Conservation (phyloP, 2,113 vertebrate genomes). For the Nanorana parkeri region DNA sequence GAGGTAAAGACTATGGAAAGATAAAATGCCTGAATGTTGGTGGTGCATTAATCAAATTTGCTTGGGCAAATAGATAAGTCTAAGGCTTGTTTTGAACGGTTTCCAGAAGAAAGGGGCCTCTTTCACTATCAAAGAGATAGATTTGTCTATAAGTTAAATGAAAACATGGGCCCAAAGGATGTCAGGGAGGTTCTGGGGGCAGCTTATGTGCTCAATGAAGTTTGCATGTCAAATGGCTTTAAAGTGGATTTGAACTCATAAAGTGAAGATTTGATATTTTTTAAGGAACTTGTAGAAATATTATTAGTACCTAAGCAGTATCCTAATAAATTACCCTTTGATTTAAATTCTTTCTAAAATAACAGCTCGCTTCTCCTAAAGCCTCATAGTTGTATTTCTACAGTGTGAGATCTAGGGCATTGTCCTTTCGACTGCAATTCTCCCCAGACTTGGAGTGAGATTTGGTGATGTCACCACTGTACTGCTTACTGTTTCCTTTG, state of each 20-base stretch:
- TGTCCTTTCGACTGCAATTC: too few relatives aligned
- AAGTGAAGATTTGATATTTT: too few relatives aligned
- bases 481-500: too few relatives aligned
- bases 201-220: neutral
- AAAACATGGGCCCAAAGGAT: slow-evolving; percentile 27
- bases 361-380: too few relatives aligned
- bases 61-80: slow-evolving; percentile 44
- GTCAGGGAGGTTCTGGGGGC: slow-evolving; percentile 42
- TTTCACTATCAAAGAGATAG: slow-evolving; percentile 21
- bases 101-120: slow-evolving; percentile 42
- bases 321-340: too few relatives aligned
- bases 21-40: slow-evolving; percentile 20
- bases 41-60: slow-evolving; percentile 42
- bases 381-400: too few relatives aligned
- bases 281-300: too few relatives aligned
- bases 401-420: too few relatives aligned
- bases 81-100: slow-evolving; percentile 27
- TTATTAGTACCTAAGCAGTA: too few relatives aligned
- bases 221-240: slow-evolving; percentile 2
- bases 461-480: too few relatives aligned
- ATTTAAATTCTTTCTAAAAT: too few relatives aligned
- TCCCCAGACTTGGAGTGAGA: too few relatives aligned
- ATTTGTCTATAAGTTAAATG: slow-evolving; percentile 35
- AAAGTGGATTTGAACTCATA: neutral
- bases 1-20: slow-evolving; percentile 29